phyloP scores from a whole-genome alignment of 2,113 vertebrate genomes.

The Scomber colias region DNA sequence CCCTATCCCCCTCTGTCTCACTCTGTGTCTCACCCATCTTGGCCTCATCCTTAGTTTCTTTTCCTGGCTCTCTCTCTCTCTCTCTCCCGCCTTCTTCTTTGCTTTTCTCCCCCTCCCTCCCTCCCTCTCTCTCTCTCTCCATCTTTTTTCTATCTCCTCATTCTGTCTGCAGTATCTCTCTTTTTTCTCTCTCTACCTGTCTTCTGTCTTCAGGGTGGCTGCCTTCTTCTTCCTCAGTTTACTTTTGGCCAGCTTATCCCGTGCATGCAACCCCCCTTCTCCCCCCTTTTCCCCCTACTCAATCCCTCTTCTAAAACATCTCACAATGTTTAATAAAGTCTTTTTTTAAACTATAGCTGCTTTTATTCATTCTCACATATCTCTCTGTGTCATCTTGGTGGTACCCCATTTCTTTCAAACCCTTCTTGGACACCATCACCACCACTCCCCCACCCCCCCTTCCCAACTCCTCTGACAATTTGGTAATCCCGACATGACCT shows the following conservation, averaged over 20 bases:
- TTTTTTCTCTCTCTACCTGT: not conserved
- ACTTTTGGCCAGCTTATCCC: not conserved
- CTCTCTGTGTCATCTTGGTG: slow-evolving; percentile 13
- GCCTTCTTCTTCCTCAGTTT: not conserved
- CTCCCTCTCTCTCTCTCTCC: slow-evolving; percentile 13
- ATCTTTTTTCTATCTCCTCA: slow-evolving; percentile 23
- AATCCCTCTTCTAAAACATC: not conserved
- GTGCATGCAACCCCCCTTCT: not conserved
- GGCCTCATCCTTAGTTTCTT: slow-evolving; percentile 13
- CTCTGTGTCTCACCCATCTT: slow-evolving; percentile 52
- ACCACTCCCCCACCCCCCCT: not conserved
- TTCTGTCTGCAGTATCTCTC: slow-evolving; percentile 2
- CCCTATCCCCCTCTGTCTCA: slow-evolving; percentile 72
- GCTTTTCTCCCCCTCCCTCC: slow-evolving; percentile 14
- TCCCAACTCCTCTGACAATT: slow-evolving; percentile 49
- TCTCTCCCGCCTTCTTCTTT: not conserved
- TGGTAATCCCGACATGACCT: slow-evolving; percentile 81
- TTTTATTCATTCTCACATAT: not conserved
- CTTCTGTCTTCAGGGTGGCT: not conserved
- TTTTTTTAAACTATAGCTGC: slow-evolving; percentile 4
- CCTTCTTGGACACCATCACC: slow-evolving; percentile 1
- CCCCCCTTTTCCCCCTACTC: too few relatives aligned
- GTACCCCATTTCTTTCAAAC: slow-evolving; percentile 1
- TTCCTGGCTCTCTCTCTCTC: slow-evolving; percentile 26
- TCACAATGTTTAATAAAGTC: slow-evolving; percentile 4